Percentiles rank a stretch among this genome's conserved stretches.
These are phyloP conservation scores for Macrophya annulata DNA, from an alignment of 2,888 invertebrate genomes.

Conservation along the genomic window DNA sequence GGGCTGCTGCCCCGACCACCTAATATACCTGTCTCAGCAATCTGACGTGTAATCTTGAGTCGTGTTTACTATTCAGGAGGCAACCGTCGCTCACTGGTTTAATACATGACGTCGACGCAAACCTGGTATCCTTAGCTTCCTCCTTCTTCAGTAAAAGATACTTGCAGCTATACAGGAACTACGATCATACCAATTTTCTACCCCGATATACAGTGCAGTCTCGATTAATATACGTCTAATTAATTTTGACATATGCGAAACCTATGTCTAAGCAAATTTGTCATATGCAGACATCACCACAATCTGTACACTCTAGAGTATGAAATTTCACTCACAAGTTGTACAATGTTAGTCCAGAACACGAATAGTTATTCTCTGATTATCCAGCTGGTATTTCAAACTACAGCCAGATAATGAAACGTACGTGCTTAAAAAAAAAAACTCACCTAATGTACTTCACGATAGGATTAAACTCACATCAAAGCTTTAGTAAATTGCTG, in stretches of 20 bases:
- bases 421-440: not conserved
- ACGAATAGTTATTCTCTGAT: too few species aligned
- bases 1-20: conserved; percentile 42
- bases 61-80: conserved; percentile 54
- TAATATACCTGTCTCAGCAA: conserved; percentile 55
- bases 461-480: not conserved
- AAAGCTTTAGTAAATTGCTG: too few species aligned
- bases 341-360: too few species aligned
- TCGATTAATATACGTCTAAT: not conserved
- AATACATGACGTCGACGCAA: conserved; percentile 30
- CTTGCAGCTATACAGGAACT: not conserved
- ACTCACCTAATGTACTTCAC: not conserved
- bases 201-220: not conserved
- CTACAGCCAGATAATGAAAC: not conserved
- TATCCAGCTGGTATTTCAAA: too few species aligned
- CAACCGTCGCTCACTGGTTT: conserved; percentile 52
- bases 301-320: not conserved
- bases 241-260: not conserved
- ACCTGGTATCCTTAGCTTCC: not conserved
- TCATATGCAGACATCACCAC: not conserved
- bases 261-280: not conserved
- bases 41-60: conserved; percentile 55
- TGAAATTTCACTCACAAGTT: not conserved
- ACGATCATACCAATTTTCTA: conserved; percentile 7
- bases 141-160: conserved; percentile 9